Evolutionary conservation across 2,888 invertebrate genomes (phyloP).

Genomic region (Lycia hirtaria): DNA sequence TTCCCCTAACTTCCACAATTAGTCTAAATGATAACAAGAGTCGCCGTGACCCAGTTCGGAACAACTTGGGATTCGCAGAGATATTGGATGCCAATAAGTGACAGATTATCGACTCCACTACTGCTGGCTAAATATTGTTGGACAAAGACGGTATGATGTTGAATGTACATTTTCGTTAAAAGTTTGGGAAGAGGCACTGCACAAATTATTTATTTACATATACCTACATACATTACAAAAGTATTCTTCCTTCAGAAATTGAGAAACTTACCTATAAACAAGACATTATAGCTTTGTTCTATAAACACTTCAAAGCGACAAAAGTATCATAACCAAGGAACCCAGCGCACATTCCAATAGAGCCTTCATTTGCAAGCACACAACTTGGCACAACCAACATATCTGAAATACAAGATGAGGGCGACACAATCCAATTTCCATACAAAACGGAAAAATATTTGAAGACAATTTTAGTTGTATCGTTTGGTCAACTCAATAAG

Average conservation of each 20-base stretch:
- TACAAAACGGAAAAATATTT: not conserved
- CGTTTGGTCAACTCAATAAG: not conserved
- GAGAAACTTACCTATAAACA: no score
- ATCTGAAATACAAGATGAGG: not conserved
- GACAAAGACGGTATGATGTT: no score
- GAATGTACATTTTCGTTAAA: no score
- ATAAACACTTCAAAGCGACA: conserved; percentile 11
- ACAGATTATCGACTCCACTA: conserved; percentile 8
- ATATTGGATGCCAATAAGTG: conserved; percentile 12
- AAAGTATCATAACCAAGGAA: conserved; percentile 5
- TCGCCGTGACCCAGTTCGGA: conserved; percentile 1
- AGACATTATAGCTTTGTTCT: not conserved
- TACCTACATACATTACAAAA: no score
- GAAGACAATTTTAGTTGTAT: not conserved
- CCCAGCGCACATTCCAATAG: not conserved
- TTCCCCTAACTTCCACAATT: not conserved
- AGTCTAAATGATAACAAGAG: conserved; percentile 10
- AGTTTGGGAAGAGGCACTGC: no score
- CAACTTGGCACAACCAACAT: not conserved
- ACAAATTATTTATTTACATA: no score
- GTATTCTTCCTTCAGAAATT: no score
- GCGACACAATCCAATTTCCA: not conserved
- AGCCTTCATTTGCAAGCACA: conserved; percentile 11
- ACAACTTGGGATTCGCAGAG: conserved; percentile 2
- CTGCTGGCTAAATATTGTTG: not conserved